Percentiles rank a stretch among this genome's conserved stretches.
Evolutionary conservation across 2,797 vertebrate genomes (phyloP).

Genomic region (Okamejei kenojei): DNA sequence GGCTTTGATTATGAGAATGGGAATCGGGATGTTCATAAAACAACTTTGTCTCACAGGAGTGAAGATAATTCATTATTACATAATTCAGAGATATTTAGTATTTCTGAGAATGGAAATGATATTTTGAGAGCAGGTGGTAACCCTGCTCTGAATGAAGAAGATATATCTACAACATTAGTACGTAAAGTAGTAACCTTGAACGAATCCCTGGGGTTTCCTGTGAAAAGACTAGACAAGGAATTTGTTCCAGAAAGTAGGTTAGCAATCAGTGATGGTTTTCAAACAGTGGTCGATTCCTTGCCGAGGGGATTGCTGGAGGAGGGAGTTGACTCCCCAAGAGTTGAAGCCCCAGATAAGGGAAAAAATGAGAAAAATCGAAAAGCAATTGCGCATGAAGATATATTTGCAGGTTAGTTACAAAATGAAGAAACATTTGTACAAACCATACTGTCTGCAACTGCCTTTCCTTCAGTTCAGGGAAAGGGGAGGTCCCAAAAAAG

Average conservation of each 20-base stretch:
- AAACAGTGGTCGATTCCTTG: neutral
- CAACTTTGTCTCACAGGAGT: neutral
- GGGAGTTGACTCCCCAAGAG: neutral
- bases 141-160: neutral
- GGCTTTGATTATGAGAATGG: constrained; percentile 21
- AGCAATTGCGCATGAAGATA: neutral
- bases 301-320: neutral
- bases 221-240: constrained; percentile 24
- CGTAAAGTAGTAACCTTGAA: neutral
- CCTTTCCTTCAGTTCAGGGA: neutral
- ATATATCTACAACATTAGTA: neutral
- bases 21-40: constrained; percentile 9
- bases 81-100: constrained; percentile 2
- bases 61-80: neutral
- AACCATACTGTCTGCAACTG: neutral
- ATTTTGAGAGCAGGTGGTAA: neutral
- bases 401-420: constrained; percentile 24
- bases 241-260: neutral
- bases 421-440: neutral
- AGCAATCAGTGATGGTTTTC: constrained; percentile 5
- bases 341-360: neutral
- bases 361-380: constrained; percentile 25
- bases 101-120: constrained; percentile 28
- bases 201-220: constrained; percentile 14
- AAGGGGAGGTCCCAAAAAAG: neutral